These are phyloP conservation scores for Ametastegia equiseti DNA, from an alignment of 2,888 invertebrate species.

Conservation along the genomic window DNA sequence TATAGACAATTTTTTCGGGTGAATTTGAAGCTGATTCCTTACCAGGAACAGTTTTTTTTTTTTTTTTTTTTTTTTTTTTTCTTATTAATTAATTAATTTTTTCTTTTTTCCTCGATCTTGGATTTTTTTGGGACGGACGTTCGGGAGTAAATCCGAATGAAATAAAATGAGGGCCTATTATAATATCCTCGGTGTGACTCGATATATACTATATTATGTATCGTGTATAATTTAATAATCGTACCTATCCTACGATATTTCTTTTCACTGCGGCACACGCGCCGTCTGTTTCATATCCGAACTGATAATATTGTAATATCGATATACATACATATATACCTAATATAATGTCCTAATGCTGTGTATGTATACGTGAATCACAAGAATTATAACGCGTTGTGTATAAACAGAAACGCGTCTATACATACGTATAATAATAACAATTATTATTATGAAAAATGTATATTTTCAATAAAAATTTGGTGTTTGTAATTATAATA, in stretches of 20 bases:
- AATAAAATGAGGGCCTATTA: neutral
- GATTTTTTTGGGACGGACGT: neutral
- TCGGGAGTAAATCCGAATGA: neutral
- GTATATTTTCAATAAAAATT: constrained; percentile 38
- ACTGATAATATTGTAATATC: neutral
- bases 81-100: neutral
- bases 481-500: constrained; percentile 19
- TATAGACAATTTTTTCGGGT: neutral
- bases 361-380: neutral
- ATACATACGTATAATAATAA: neutral
- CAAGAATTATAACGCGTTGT: neutral
- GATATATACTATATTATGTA: neutral
- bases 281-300: neutral
- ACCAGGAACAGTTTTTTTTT: neutral
- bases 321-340: neutral
- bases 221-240: neutral
- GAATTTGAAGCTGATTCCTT: no score
- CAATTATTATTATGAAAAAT: neutral
- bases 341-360: no score
- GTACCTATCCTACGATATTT: neutral
- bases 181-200: neutral
- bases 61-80: neutral
- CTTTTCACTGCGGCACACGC: neutral
- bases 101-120: no score
- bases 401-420: neutral